These are phyloP conservation scores for Euura saliciscinereae DNA, from an alignment of 1,140 invertebrate genomes.

Conservation along the genomic window DNA sequence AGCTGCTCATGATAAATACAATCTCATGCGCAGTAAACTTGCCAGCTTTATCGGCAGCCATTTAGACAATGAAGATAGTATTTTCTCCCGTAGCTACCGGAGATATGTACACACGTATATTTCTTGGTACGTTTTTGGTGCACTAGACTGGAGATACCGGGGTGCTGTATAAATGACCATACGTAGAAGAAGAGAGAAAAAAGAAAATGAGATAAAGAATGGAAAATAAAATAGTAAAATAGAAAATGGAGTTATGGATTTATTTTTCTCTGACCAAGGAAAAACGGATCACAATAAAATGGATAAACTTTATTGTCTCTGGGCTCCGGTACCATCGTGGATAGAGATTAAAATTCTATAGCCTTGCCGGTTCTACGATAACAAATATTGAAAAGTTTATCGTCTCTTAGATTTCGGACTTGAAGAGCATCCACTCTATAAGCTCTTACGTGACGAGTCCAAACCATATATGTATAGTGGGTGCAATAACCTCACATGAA, in stretches of 20 bases:
- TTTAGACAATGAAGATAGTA: conserved; percentile 57
- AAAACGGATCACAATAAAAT: conserved; percentile 38
- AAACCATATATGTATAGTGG: too few species aligned
- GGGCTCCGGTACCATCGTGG: not conserved
- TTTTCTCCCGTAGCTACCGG: conserved; percentile 51
- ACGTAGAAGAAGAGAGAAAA: not conserved
- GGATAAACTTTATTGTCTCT: conserved; percentile 27
- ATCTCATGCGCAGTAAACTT: conserved; percentile 48
- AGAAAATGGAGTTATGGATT: conserved; percentile 33
- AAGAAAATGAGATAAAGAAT: conserved; percentile 8
- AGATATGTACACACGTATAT: conserved; percentile 38
- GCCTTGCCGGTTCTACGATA: not conserved
- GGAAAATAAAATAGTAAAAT: conserved; percentile 12
- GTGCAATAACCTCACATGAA: too few species aligned
- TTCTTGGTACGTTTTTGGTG: conserved; percentile 30
- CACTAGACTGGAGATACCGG: conserved; percentile 37
- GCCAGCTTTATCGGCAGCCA: conserved; percentile 52
- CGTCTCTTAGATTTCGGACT: too few species aligned
- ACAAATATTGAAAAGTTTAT: not conserved
- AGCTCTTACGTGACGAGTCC: too few species aligned
- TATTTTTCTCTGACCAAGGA: conserved; percentile 35
- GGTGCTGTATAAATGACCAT: conserved; percentile 38
- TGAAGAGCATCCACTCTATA: too few species aligned
- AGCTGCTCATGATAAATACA: conserved; percentile 47
- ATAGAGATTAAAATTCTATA: not conserved